Evolutionary conservation across 2,888 invertebrate genomes (phyloP).

Genomic region (Drosophila lacicola): DNA sequence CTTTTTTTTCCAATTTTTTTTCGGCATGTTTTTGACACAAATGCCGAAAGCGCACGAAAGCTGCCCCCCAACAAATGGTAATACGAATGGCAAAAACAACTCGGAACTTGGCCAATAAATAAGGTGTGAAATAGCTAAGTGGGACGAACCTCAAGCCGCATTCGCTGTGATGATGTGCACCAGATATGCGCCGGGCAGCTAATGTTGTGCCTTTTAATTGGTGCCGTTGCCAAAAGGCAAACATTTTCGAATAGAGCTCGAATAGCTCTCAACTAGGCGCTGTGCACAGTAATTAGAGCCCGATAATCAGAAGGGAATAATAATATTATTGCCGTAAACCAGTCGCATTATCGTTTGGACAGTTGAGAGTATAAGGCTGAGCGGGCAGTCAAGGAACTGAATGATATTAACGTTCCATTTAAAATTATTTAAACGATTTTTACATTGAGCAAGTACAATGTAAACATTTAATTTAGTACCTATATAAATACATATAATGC

Average conservation of each 20-base stretch:
- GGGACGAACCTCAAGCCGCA: slow-evolving; percentile 47
- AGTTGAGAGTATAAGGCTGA: background rate
- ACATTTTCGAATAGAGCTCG: slow-evolving; percentile 3
- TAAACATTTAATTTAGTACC: too few relatives aligned
- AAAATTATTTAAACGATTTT: too few relatives aligned
- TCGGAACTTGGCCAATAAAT: slow-evolving; percentile 77
- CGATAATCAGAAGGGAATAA: background rate
- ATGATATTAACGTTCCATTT: too few relatives aligned
- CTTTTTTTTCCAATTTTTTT: slow-evolving; percentile 39
- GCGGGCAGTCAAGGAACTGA: too few relatives aligned
- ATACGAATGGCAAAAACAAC: slow-evolving; percentile 6
- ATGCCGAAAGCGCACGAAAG: slow-evolving; percentile 79
- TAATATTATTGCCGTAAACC: background rate
- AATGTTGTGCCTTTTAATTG: slow-evolving; percentile 32
- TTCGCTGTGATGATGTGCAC: slow-evolving; percentile 30
- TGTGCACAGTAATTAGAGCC: slow-evolving; percentile 6
- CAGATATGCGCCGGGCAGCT: slow-evolving; percentile 34
- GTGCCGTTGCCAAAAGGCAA: background rate
- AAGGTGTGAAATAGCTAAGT: slow-evolving; percentile 83
- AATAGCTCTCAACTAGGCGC: slow-evolving; percentile 4
- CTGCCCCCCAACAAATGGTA: slow-evolving; percentile 3
- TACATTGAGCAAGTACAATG: too few relatives aligned
- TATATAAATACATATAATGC: too few relatives aligned
- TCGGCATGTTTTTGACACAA: slow-evolving; percentile 66
- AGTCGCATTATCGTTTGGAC: background rate